Base-by-base conservation (phyloP, 2,113 vertebrate species). In the Panthera uncia region DNA sequence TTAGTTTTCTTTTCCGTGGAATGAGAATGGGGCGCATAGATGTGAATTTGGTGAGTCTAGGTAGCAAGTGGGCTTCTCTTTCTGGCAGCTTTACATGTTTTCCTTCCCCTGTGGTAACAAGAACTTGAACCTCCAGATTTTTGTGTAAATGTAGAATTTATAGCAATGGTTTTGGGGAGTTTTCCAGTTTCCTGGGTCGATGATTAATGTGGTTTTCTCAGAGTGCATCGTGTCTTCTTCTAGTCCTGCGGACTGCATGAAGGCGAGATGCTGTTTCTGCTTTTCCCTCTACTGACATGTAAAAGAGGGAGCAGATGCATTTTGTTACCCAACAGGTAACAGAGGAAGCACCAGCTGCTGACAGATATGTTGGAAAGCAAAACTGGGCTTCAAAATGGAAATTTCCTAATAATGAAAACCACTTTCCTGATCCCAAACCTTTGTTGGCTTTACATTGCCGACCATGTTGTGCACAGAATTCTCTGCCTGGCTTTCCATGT, bases 161-260 rank as follows among this genome's bases (percentile, higher is more conserved):
- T 89, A 95, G 96, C 97, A 95, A 66, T 96, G 95, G 69, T 86
- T 78, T 89, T 93, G 92, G 33, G 50, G 86, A 45, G 36, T n/a
- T 83, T 79, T 96, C 83, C 89, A 65, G 79, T 81, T 89, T 97
- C 78, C 97, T 9, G 74, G 89, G 86, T 91, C 86, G 90, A 94
- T 95, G 96, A 97, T 96, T 91, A 95, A 95, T 92, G 86, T 94
- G 96, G 89, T 92, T 97, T 98, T 93, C 95, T 89, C 90, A 36
- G 91, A 94, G 66, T 31, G 48, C 1, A 1, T 31, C 27, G 48
- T 74, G 86, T 55, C 88, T 95, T 80, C 88, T 81, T 84, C 36
- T 36, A 16, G 55, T 65, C n/a, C 13, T n/a, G 57, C 38, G 90
- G 45, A 38, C 16, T 4, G 6, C 57, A 41, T 0, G 0, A 19